Evolutionary conservation across 2,888 invertebrate genomes (phyloP), one percentile per base, ranked within the genome.

Genomic region (Tetanocera ferruginea): DNA sequence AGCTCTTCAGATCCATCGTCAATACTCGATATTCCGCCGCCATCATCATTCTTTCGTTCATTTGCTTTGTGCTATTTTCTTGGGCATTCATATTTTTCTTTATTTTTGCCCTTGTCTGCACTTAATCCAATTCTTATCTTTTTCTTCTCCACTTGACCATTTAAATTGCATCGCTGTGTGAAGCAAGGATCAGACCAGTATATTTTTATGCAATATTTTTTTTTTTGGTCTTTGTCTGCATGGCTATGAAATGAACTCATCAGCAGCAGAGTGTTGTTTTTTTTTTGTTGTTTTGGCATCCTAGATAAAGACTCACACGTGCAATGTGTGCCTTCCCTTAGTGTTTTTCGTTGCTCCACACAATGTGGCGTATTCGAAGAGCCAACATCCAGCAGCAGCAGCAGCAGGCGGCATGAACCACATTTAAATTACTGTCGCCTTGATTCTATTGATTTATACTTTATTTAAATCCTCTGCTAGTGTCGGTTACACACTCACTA

Each of bases 391-490:
- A 23, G 64, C 17, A 64, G 52, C 17, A 25, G 49, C n/a, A n/a
- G 23, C 11, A 49, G 8, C 25, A 23, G 57, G 57, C 6, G 28
- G 25, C 51, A 25, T 60, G 57, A 37, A 23, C 72, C 37, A 23
- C 43, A 60, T 72, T 72, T 57, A 72, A 72, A 37, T 72, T 60
- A 37, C 25, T 72, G 72, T 72, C 57, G 57, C 72, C 55, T 37
- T 37, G 72, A 60, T 72, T 34, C 55, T 43, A 57, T 57, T 72
- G 72, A 72, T 72, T 72, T 72, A 72, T 60, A 69, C 25, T 69
- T 31, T 66, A 66, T 19, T 34, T 31, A 5, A 28, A 51, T 69
- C 31, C 25, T 31, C 14, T 69, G 11, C 51, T 51, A 51, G 28
- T 64, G 64, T 64, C 64, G 31, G 64, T 19, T 67, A 23, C 69